These are phyloP conservation scores for Cryptocephalus moraei DNA, from an alignment of 2,888 invertebrate species.

Conservation along the genomic window DNA sequence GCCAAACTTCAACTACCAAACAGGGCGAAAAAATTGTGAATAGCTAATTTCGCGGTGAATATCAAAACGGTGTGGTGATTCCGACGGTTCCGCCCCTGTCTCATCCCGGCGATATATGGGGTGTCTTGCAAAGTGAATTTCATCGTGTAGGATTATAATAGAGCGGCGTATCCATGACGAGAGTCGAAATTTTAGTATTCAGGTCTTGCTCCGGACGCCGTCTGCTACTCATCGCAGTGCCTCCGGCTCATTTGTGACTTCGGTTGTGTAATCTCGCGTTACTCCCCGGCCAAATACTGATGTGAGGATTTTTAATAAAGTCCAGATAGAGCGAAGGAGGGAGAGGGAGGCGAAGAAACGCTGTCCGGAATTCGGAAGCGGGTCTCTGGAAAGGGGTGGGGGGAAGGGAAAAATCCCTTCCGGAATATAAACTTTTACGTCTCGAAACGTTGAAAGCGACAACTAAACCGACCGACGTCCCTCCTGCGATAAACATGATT, in stretches of 20 bases:
- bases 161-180: conserved; percentile 13
- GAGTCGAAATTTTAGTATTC: conserved; percentile 28
- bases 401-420: no score
- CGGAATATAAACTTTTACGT: no score
- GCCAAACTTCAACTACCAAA: no score
- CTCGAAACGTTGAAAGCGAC: no score
- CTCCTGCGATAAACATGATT: no score
- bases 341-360: background rate
- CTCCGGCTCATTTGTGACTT: conserved; percentile 20
- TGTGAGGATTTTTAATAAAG: conserved; percentile 10
- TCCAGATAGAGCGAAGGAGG: background rate
- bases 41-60: no score
- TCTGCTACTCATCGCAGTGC: conserved; percentile 32
- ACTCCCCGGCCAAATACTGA: background rate
- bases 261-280: background rate
- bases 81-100: background rate
- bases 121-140: conserved; percentile 19
- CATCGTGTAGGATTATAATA: conserved; percentile 19
- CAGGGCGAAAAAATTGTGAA: no score
- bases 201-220: conserved; percentile 28
- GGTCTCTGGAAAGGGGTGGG: no score
- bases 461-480: no score
- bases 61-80: no score
- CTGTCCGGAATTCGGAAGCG: no score
- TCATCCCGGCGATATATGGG: background rate